Base-by-base conservation (phyloP, 2,888 invertebrate genomes). In the Prosapia bicincta region DNA sequence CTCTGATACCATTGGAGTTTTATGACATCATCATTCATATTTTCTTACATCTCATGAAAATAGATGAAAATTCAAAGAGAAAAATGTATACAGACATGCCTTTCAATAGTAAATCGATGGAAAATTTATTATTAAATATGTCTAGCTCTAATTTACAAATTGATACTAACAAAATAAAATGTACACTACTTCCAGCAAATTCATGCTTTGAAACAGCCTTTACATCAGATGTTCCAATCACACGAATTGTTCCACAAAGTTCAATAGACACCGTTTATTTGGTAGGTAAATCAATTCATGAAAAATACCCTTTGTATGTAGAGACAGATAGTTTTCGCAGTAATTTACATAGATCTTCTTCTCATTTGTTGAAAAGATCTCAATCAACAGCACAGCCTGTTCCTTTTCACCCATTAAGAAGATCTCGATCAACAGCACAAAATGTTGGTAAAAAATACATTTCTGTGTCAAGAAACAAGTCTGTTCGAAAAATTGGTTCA, bases 181-280 rank as follows among this genome's bases (percentile, higher is more conserved):
- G 24, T 10, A 74, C 74, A n/a, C 23, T 69, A 6, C 75, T 80
- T 7, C 80, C 81, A n/a, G 80, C 81, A 13, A 80, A 82, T 70
- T 81, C 82, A 24, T 83, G 83, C 76, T 84, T 81, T 78, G 85
- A 85, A 79, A 84, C 84, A 0, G 84, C 83, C 20, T 85, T 84
- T 78, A 83, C 82, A n/a, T 82, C 83, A 20, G 83, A 83, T 28
- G 81, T 82, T 74, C 84, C 84, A 2, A 79, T 82, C 25, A 84
- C 84, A 7, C 78, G 84, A 65, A 81, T 84, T 24, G 81, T 84
- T 24, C 82, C 83, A 24, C 81, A 82, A 70, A 79, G 79, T 65
- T 78, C 81, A 26, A 79, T 81, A 0, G 82, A 83, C 67, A 80
- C 80, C 38, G 70, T 82, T 24, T 74, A 69, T 23, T 26, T 74